Evolutionary conservation across 2,888 invertebrate genomes (phyloP).

Genomic region (Lasioglossum lativentre): DNA sequence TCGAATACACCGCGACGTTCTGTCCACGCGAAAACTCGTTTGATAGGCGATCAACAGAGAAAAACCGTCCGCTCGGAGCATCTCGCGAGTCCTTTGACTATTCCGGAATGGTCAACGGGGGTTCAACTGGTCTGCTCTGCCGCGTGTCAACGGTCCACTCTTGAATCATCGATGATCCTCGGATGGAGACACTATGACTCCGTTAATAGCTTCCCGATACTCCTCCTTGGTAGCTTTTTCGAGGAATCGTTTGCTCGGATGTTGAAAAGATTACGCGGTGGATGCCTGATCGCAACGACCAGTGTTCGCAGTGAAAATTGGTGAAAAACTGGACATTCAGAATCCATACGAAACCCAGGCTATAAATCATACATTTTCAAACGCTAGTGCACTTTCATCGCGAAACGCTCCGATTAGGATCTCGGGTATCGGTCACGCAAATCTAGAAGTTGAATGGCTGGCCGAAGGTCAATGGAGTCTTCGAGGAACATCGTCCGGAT

Average conservation of each 20-base stretch:
- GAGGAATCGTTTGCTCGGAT: background rate
- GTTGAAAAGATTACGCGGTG: background rate
- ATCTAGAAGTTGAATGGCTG: background rate
- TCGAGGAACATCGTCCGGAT: slow-evolving; percentile 29
- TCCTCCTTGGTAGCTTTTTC: background rate
- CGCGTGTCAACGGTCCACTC: background rate
- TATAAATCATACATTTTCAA: background rate
- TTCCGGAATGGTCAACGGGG: slow-evolving; percentile 65
- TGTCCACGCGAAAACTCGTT: slow-evolving; percentile 67
- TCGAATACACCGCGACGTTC: slow-evolving; percentile 30
- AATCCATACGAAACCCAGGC: no score
- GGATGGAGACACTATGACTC: background rate
- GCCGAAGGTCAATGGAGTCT: slow-evolving; percentile 10
- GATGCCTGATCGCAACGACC: background rate
- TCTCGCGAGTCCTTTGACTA: slow-evolving; percentile 65
- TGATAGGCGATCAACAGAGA: slow-evolving; percentile 64
- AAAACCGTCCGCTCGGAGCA: slow-evolving; percentile 74
- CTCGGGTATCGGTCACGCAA: background rate
- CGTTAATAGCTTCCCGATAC: slow-evolving; percentile 1
- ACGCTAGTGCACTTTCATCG: background rate
- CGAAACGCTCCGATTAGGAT: background rate
- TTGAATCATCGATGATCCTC: slow-evolving; percentile 21
- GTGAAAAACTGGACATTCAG: no score
- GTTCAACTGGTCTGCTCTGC: slow-evolving; percentile 55
- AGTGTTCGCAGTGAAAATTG: background rate